Percentiles rank a stretch among this genome's conserved stretches.
Conservation (phyloP, 2,888 invertebrate genomes). For the Cenopis cana region DNA sequence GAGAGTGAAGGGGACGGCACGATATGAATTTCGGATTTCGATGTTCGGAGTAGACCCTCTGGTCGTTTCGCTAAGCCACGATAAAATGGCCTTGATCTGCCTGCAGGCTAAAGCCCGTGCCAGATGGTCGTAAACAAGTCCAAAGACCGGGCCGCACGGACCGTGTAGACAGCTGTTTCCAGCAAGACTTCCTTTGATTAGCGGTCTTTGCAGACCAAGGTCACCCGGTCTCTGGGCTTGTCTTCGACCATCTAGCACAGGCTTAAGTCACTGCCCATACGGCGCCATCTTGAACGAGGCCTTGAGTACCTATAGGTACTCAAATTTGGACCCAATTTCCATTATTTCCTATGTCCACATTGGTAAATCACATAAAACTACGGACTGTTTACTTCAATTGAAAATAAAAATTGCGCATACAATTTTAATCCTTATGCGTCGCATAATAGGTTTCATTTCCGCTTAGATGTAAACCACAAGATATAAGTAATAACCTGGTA, state of each 20-base stretch:
- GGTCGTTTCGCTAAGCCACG: neutral
- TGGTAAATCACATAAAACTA: neutral
- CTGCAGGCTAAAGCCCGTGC: neutral
- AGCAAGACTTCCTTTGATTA: no score
- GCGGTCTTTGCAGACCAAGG: no score
- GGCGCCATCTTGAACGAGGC: neutral
- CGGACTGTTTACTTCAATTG: neutral
- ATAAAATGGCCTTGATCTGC: neutral
- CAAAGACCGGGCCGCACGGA: no score
- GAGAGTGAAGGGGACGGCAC: no score
- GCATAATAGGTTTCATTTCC: neutral
- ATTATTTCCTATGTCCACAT: neutral
- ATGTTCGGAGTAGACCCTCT: no score
- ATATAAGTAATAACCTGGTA: neutral
- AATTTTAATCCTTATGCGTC: neutral
- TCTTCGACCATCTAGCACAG: no score
- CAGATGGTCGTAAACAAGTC: no score
- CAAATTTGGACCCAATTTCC: neutral
- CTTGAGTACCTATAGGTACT: neutral
- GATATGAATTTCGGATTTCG: no score
- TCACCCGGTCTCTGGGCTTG: no score
- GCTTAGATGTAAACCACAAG: neutral
- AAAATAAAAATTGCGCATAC: neutral
- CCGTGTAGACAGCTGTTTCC: no score
- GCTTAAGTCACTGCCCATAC: no score